phyloP scores from a whole-genome alignment of 1,140 invertebrate species.

The Sweltsa coloradensis region DNA sequence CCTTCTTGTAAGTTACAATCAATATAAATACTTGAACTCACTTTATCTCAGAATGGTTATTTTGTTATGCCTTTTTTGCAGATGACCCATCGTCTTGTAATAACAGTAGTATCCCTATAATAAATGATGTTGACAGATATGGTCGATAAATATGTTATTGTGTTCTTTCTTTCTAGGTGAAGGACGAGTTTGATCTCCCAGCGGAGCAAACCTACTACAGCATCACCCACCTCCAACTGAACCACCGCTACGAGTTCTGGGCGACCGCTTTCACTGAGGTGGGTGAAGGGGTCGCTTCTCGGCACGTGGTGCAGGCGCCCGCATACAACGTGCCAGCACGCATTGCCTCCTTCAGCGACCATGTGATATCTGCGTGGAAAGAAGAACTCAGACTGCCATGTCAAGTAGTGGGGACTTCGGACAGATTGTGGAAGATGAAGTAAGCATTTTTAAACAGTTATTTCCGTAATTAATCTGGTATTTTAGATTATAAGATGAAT shows the following conservation, averaged over 20 bases:
- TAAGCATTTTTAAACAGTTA: conserved; percentile 12
- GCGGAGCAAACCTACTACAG: conserved; percentile 52
- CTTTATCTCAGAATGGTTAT: no score
- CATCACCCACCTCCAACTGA: conserved; percentile 42
- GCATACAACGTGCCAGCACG: conserved; percentile 29
- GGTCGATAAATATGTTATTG: no score
- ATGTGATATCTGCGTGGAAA: conserved; percentile 20
- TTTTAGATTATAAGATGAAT: no score
- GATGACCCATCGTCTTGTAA: no score
- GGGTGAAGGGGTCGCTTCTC: conserved; percentile 60
- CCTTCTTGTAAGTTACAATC: no score
- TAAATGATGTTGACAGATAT: no score
- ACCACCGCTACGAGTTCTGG: conserved; percentile 59
- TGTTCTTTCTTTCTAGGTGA: conserved; percentile 2
- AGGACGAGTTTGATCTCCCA: conserved; percentile 22
- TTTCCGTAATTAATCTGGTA: no score
- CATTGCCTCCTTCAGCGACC: conserved; percentile 24
- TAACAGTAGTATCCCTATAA: no score
- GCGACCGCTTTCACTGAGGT: conserved; percentile 61
- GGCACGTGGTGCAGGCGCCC: conserved; percentile 46
- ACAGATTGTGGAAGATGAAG: conserved; percentile 27
- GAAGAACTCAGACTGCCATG: conserved; percentile 30
- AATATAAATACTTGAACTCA: no score
- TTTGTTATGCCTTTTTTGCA: no score
- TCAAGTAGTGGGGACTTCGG: conserved; percentile 28